Percentiles rank a stretch among this genome's conserved stretches.
These are phyloP conservation scores for Aplodontia rufa DNA, from an alignment of 2,113 vertebrate species.

Conservation along the genomic window DNA sequence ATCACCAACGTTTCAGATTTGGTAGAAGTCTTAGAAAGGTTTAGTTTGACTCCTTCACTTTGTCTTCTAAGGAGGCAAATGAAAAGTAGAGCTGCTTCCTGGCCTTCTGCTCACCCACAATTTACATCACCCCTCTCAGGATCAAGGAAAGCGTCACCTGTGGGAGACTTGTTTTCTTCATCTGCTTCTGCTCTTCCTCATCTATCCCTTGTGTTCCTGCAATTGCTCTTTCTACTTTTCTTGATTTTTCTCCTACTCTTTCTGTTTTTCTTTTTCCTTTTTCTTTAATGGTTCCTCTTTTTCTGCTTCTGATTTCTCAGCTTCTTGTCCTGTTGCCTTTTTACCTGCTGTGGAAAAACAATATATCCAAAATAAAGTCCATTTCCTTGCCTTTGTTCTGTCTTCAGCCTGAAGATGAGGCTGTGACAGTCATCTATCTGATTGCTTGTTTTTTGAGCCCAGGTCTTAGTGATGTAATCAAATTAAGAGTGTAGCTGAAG, in stretches of 20 bases:
- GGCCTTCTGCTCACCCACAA: no score
- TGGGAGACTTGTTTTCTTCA: background rate
- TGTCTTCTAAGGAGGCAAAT: background rate
- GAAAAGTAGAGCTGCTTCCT: background rate
- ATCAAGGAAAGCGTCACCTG: background rate
- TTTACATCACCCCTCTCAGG: background rate
- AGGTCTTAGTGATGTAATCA: background rate
- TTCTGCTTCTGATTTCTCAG: background rate
- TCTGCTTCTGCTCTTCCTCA: background rate
- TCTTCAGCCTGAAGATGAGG: background rate
- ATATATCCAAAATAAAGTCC: background rate
- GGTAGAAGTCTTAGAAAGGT: background rate
- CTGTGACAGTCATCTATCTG: background rate
- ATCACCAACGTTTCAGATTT: background rate
- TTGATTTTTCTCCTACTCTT: fast-evolving
- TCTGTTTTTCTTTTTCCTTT: background rate
- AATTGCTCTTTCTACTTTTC: background rate
- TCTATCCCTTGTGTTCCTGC: background rate
- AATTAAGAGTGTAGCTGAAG: background rate
- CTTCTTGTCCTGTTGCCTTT: background rate
- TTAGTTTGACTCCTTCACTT: background rate
- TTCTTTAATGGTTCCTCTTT: background rate
- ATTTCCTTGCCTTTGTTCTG: background rate
- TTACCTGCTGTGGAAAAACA: background rate
- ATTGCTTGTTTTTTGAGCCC: background rate